These are phyloP conservation scores for Drosophila bifasciata DNA, from an alignment of 1,140 invertebrate genomes.

Conservation along the genomic window DNA sequence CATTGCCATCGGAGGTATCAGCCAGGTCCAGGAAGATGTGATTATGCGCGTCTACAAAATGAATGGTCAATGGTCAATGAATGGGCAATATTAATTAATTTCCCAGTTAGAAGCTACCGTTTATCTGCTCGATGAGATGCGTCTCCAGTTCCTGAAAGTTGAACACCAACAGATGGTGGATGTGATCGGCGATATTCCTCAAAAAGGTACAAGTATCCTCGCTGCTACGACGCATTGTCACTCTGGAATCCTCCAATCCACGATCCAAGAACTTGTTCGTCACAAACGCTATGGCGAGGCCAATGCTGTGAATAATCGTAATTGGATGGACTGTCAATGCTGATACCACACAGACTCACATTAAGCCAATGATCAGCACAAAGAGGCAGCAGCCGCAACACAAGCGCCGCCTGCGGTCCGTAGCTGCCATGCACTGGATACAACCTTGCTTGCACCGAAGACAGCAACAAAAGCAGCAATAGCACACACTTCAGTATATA, in stretches of 20 bases:
- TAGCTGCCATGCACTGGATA: constrained; percentile 90
- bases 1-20: constrained; percentile 89
- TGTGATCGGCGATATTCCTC: constrained; percentile 87
- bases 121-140: constrained; percentile 87
- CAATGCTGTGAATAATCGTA: constrained; percentile 84
- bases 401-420: constrained; percentile 91
- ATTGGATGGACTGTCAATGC: constrained; percentile 2
- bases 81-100: not conserved
- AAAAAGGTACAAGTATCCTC: constrained; percentile 89
- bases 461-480: constrained; percentile 94
- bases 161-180: constrained; percentile 86
- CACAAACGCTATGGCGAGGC: constrained; percentile 93
- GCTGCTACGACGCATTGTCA: constrained; percentile 86
- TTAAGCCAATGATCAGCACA: constrained; percentile 88
- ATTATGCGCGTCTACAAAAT: constrained; percentile 54
- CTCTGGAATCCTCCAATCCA: constrained; percentile 87
- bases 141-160: constrained; percentile 90
- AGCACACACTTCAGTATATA: constrained; percentile 85
- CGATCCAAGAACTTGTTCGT: constrained; percentile 93
- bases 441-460: constrained; percentile 90
- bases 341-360: constrained; percentile 87
- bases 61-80: no score
- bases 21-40: constrained; percentile 88
- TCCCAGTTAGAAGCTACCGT: constrained; percentile 83
- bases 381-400: constrained; percentile 90